These are phyloP conservation scores for Pungitius pungitius DNA, from an alignment of 2,113 vertebrate species.

Conservation along the genomic window DNA sequence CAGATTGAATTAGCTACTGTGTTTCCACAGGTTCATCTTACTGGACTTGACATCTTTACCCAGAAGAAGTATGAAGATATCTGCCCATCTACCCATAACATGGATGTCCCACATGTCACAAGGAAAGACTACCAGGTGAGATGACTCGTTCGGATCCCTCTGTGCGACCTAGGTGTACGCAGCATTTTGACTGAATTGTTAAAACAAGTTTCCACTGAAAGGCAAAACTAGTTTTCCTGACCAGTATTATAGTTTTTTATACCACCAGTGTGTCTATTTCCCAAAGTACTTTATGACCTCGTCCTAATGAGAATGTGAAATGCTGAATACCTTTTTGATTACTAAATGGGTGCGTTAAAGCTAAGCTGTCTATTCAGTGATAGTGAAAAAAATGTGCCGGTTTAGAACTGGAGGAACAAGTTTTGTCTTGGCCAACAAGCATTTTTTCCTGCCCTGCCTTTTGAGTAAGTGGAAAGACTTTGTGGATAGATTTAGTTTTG, in stretches of 20 bases:
- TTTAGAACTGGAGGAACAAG: slow-evolving; percentile 34
- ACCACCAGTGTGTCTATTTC: neutral
- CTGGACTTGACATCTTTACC: slow-evolving; percentile 93
- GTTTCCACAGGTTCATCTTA: slow-evolving; percentile 86
- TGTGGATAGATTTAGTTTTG: neutral
- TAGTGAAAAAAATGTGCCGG: neutral
- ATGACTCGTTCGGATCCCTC: neutral
- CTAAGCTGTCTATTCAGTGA: neutral
- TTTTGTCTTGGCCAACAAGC: slow-evolving; percentile 10
- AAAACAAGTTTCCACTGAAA: neutral
- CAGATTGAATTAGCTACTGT: neutral
- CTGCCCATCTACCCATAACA: slow-evolving; percentile 96
- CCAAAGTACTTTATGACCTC: neutral
- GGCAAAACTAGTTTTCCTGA: neutral
- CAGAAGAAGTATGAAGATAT: slow-evolving; percentile 94
- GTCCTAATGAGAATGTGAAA: neutral
- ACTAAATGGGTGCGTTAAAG: neutral
- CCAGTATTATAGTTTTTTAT: neutral
- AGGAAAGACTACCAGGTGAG: slow-evolving; percentile 91
- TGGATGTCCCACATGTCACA: slow-evolving; percentile 92
- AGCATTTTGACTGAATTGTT: neutral
- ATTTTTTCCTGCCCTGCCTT: neutral
- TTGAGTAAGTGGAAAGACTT: neutral
- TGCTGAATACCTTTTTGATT: neutral
- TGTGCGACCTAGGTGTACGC: neutral